Evolutionary conservation across 2,113 vertebrate genomes (phyloP), one percentile per base, ranked within the genome.

Genomic region (Buteo buteo): DNA sequence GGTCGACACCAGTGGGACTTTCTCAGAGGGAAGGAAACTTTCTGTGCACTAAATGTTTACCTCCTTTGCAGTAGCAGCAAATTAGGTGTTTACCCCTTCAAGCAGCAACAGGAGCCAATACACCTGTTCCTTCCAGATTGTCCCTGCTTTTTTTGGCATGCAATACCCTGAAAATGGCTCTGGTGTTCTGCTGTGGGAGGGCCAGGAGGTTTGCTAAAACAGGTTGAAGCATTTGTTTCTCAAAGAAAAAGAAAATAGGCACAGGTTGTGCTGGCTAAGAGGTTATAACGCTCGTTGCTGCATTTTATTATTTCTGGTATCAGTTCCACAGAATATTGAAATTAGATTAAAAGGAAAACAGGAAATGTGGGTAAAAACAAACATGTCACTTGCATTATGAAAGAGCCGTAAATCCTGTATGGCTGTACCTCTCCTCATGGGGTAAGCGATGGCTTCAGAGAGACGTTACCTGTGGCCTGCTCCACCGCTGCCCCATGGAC

Each of bases 101-200:
- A 97, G 95, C 70, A 85, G 81, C 62, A 96, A 74, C 45, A 88
- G 90, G 55, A 95, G 95, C 96, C 94, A 96, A 86, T 91, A 96
- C 95, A 97, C 93, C 96, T 97, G 95, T 85, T 97, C 86, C 70
- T 96, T 96, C 94, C 96, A 97, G 94, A 97, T 97, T 97, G 96
- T 91, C 84, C 54, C 58, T 88, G 74, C 31, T 77, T 79, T 93
- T 95, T 90, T 90, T 97, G 94, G 95, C 96, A 93, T 42, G 42
- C 0, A 0, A 66, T 85, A 61, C 32, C 14, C n/a, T 95, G 89
- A 89, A 95, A 96, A 96, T 82, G 84, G 78, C 84, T 94, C 74
- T 1, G 0, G 66, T 90, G 86, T 77, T 95, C 81, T 82, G 57
- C 91, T 93, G 82, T 3, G 3, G 84, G 93, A 95, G 70, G 82